Evolutionary conservation across 2,888 invertebrate species (phyloP).

Genomic region (Lycophotia porphyrea): DNA sequence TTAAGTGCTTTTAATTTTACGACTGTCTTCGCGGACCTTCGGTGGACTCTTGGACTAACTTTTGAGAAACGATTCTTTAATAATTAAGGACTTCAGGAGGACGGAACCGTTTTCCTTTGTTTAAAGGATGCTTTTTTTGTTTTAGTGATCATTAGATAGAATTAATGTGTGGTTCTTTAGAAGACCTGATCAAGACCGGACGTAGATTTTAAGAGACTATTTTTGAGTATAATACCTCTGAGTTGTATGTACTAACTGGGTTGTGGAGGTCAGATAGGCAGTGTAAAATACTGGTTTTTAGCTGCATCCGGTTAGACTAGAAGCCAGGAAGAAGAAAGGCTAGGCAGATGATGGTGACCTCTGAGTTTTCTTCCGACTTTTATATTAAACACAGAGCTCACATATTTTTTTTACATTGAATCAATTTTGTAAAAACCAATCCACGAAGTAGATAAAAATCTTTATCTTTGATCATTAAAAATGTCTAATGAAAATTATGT

Average conservation of each 20-base stretch:
- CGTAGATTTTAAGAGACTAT: neutral
- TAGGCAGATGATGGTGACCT: no score
- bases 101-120: neutral
- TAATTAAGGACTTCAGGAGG: slow-evolving; percentile 8
- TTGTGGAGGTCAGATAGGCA: no score
- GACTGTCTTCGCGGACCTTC: slow-evolving; percentile 17
- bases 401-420: neutral
- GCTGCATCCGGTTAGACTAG: no score
- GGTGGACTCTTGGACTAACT: slow-evolving; percentile 32
- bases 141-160: neutral
- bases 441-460: neutral
- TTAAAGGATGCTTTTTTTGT: slow-evolving; percentile 6
- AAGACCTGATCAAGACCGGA: neutral
- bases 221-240: neutral
- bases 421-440: neutral
- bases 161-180: neutral
- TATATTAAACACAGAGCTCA: neutral
- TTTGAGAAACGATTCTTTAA: slow-evolving; percentile 20
- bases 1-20: slow-evolving; percentile 60
- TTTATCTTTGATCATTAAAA: neutral
- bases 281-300: no score
- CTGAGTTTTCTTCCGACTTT: neutral
- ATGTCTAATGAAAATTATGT: neutral
- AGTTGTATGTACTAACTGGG: no score
- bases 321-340: no score